phyloP scores from a whole-genome alignment of 2,888 invertebrate species.

The Auanema sp. region DNA sequence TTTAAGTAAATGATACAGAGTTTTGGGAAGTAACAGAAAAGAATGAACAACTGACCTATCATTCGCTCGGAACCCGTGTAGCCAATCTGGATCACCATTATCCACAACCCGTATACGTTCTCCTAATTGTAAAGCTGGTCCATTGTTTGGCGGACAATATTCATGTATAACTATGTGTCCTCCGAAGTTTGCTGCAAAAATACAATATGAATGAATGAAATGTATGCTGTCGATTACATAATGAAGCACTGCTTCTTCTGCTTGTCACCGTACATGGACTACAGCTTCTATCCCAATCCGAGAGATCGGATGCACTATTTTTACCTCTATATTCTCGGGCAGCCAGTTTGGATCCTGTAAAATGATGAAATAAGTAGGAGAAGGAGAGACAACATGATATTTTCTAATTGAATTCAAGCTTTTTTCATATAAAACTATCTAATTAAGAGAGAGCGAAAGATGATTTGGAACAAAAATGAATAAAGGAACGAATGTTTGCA shows the following conservation, averaged over 20 bases:
- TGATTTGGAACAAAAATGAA: constrained; percentile 4
- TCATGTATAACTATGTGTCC: constrained; percentile 61
- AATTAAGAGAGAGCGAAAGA: too few species aligned
- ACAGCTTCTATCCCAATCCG: constrained; percentile 50
- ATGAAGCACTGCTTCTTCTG: constrained; percentile 37
- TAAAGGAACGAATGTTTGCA: neutral
- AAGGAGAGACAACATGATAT: constrained; percentile 11
- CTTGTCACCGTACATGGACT: constrained; percentile 36
- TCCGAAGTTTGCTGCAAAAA: constrained; percentile 9
- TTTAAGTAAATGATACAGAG: too few species aligned
- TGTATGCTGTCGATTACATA: constrained; percentile 29
- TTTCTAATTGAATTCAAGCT: neutral
- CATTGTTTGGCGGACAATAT: constrained; percentile 44
- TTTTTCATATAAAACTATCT: neutral
- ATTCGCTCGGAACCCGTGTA: constrained; percentile 57
- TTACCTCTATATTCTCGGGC: constrained; percentile 27
- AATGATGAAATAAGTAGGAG: constrained; percentile 5
- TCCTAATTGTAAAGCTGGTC: constrained; percentile 43
- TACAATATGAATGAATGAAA: constrained; percentile 9
- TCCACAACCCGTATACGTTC: constrained; percentile 58
- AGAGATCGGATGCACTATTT: constrained; percentile 51
- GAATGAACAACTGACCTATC: constrained; percentile 28
- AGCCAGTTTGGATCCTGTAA: constrained; percentile 28
- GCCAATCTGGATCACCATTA: constrained; percentile 63
- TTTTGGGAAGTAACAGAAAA: too few species aligned